These are phyloP conservation scores for Clarias platycephalus DNA, from an alignment of 2,797 vertebrate species.

Conservation along the genomic window DNA sequence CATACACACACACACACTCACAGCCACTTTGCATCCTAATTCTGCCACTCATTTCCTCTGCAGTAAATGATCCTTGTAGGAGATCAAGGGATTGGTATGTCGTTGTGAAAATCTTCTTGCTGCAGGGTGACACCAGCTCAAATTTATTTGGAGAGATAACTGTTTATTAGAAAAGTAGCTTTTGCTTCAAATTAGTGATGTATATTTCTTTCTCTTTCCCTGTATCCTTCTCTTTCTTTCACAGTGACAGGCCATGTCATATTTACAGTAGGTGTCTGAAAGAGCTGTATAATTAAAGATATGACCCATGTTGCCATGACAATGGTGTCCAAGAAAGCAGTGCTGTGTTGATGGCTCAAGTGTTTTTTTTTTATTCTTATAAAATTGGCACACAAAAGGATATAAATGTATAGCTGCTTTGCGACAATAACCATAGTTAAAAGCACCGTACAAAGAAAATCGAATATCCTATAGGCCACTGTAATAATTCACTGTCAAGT, in stretches of 20 bases:
- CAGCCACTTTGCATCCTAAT: constrained; percentile 40
- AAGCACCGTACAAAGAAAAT: neutral
- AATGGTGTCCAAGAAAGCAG: constrained; percentile 37
- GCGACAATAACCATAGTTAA: too few relatives aligned
- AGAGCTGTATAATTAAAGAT: constrained; percentile 54
- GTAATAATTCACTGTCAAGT: neutral
- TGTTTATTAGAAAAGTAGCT: constrained; percentile 49
- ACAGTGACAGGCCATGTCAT: neutral
- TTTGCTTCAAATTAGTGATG: constrained; percentile 35
- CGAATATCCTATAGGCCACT: neutral
- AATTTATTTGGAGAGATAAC: constrained; percentile 58
- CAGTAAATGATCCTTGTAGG: constrained; percentile 60
- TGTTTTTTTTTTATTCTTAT: constrained; percentile 8
- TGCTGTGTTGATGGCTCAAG: neutral
- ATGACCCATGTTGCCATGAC: constrained; percentile 26
- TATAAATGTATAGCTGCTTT: neutral
- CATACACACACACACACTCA: constrained; percentile 37
- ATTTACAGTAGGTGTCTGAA: constrained; percentile 18
- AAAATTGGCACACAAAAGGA: constrained; percentile 22
- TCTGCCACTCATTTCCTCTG: constrained; percentile 55
- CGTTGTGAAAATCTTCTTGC: constrained; percentile 54
- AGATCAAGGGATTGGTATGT: constrained; percentile 57
- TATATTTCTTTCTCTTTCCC: constrained; percentile 1
- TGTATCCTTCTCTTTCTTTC: constrained; percentile 25
- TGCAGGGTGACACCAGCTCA: constrained; percentile 56